Conservation (phyloP, 1,140 invertebrate genomes). For the Listronotus bonariensis region DNA sequence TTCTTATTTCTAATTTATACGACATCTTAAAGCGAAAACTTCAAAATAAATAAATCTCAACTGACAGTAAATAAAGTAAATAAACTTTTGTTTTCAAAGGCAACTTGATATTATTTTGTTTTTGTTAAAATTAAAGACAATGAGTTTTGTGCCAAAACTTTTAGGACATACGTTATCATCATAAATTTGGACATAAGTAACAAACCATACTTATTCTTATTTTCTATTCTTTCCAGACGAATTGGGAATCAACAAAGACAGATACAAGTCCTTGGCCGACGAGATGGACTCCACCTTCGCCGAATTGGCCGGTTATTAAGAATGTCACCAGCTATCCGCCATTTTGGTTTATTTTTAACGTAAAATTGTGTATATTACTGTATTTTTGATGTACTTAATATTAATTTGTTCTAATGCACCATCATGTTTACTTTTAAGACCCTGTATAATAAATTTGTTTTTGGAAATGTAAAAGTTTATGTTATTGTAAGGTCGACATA, state of each 20-base stretch:
- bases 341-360: constrained; percentile 14
- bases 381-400: constrained; percentile 37
- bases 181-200: too few relatives aligned
- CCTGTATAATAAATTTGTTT: constrained; percentile 33
- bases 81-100: too few relatives aligned
- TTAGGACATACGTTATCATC: too few relatives aligned
- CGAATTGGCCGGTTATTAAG: constrained; percentile 87
- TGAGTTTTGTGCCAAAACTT: too few relatives aligned
- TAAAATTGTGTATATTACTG: constrained; percentile 34
- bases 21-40: too few relatives aligned
- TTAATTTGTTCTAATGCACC: constrained; percentile 35
- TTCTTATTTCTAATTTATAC: too few relatives aligned
- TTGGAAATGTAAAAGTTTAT: constrained; percentile 27
- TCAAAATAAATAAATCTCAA: too few relatives aligned
- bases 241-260: constrained; percentile 98
- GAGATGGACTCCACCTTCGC: constrained; percentile 98
- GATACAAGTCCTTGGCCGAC: constrained; percentile 94
- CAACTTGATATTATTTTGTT: too few relatives aligned
- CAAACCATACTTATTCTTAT: background rate
- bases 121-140: too few relatives aligned
- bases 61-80: too few relatives aligned
- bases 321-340: constrained; percentile 4
- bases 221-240: constrained; percentile 67
- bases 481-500: constrained; percentile 1
- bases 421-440: constrained; percentile 32